A percentile compares a stretch with the other conserved stretches of the same genome.
Conservation (phyloP, 2,888 invertebrate genomes). For the Euspilapteryx auroguttella region DNA sequence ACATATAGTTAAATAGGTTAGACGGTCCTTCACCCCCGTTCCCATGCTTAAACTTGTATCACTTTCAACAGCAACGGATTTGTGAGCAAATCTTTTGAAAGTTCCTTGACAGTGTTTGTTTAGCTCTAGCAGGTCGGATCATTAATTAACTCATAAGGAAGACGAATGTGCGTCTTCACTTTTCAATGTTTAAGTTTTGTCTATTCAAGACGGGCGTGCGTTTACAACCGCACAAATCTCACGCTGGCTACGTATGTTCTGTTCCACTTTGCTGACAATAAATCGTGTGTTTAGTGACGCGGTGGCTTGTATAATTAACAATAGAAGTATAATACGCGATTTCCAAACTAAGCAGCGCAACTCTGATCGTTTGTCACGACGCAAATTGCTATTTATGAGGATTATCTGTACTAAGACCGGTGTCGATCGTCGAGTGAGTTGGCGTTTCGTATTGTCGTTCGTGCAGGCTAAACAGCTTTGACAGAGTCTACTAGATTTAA, state of each 20-base stretch:
- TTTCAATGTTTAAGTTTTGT: constrained; percentile 25
- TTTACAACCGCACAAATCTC: constrained; percentile 27
- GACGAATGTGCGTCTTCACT: constrained; percentile 28
- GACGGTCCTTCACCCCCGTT: no score
- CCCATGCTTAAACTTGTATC: no score
- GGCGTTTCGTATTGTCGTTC: constrained; percentile 9
- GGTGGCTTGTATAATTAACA: constrained; percentile 56
- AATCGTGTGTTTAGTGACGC: constrained; percentile 55
- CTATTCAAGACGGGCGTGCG: not conserved
- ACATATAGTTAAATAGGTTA: no score
- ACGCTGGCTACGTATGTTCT: constrained; percentile 35
- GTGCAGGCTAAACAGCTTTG: no score
- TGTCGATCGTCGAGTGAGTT: constrained; percentile 20
- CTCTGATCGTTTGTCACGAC: constrained; percentile 49
- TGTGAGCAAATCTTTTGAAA: constrained; percentile 15
- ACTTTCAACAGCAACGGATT: no score
- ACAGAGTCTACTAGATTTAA: no score
- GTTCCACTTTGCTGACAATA: constrained; percentile 51
- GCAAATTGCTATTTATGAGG: constrained; percentile 54
- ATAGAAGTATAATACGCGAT: constrained; percentile 52
- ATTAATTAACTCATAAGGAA: constrained; percentile 15
- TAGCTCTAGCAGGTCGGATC: constrained; percentile 8
- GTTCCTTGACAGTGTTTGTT: constrained; percentile 2
- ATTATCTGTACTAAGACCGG: constrained; percentile 32
- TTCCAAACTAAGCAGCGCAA: constrained; percentile 47